These are phyloP conservation scores for Coccyzus lansbergi DNA, from an alignment of 2,797 vertebrate genomes.

Conservation along the genomic window DNA sequence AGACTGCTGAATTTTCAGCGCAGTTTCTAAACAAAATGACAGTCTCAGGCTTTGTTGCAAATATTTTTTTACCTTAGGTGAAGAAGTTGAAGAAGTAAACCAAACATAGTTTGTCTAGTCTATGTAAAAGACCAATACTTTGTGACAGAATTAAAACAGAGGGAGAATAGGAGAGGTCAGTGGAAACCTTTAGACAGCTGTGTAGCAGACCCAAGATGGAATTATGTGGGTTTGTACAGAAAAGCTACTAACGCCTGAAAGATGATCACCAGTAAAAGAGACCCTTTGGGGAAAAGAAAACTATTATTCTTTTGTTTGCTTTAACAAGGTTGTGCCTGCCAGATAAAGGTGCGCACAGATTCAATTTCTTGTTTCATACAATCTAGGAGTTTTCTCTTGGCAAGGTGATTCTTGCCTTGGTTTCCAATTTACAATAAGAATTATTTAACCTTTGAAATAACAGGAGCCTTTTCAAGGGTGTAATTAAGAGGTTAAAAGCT, in stretches of 20 bases:
- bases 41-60: slow-evolving; percentile 63
- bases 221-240: slow-evolving; percentile 71
- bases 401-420: slow-evolving; percentile 69
- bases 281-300: slow-evolving; percentile 77
- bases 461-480: slow-evolving; percentile 38
- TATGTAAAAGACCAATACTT: slow-evolving; percentile 44
- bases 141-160: slow-evolving; percentile 65
- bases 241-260: slow-evolving; percentile 76
- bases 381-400: slow-evolving; percentile 68
- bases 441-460: slow-evolving; percentile 71
- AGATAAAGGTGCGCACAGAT: slow-evolving; percentile 76
- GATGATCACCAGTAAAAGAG: slow-evolving; percentile 62
- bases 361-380: slow-evolving; percentile 75
- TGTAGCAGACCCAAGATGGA: slow-evolving; percentile 75
- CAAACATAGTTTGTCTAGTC: slow-evolving; percentile 9
- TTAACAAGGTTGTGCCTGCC: slow-evolving; percentile 61
- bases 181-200: slow-evolving; percentile 76
- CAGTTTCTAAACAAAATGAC: slow-evolving; percentile 71
- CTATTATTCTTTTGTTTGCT: slow-evolving; percentile 79
- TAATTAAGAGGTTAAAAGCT: slow-evolving; percentile 64
- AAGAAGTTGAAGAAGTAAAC: slow-evolving; percentile 41
- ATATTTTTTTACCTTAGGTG: slow-evolving; percentile 52
- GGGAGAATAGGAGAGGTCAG: slow-evolving; percentile 63
- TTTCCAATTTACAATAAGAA: slow-evolving; percentile 73
- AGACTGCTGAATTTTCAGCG: slow-evolving; percentile 58